These are phyloP conservation scores for Holacanthus passer DNA, from an alignment of 2,113 vertebrate genomes.

Conservation along the genomic window DNA sequence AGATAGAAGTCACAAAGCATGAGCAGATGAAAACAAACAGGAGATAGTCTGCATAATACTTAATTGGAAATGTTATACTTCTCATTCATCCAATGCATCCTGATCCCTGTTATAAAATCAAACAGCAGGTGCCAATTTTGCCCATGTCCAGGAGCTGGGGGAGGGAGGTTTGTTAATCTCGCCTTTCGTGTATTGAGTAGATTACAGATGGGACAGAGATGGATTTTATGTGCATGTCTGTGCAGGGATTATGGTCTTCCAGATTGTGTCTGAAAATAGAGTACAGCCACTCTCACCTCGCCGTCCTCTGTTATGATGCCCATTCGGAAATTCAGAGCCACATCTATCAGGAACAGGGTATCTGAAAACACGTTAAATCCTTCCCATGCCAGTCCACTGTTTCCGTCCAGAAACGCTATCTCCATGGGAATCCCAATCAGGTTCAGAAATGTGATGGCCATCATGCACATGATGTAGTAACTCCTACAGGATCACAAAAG, in stretches of 20 bases:
- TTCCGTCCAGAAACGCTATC: constrained; percentile 81
- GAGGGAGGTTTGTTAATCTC: constrained; percentile 66
- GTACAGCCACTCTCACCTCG: constrained; percentile 78
- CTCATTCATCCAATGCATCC: constrained; percentile 32
- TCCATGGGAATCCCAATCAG: constrained; percentile 85
- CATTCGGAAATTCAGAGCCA: constrained; percentile 85
- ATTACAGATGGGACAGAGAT: constrained; percentile 72
- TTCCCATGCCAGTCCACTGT: constrained; percentile 76
- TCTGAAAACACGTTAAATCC: constrained; percentile 85
- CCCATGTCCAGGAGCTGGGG: constrained; percentile 20
- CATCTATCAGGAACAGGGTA: constrained; percentile 82
- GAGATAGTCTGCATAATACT: constrained; percentile 41
- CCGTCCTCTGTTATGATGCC: constrained; percentile 83
- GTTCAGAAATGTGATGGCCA: constrained; percentile 83
- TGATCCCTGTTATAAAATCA: constrained; percentile 75
- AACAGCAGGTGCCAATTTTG: constrained; percentile 62
- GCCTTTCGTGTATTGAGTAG: constrained; percentile 68
- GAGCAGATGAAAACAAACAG: constrained; percentile 58
- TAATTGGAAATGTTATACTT: constrained; percentile 56
- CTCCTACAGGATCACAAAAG: constrained; percentile 66
- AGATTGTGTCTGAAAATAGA: constrained; percentile 75
- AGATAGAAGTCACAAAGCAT: constrained; percentile 33
- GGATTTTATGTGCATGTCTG: constrained; percentile 62
- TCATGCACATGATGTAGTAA: constrained; percentile 85
- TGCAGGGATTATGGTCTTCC: constrained; percentile 66